These are phyloP conservation scores for Chironomus striatipennis DNA, from an alignment of 1,140 invertebrate genomes.

Conservation along the genomic window DNA sequence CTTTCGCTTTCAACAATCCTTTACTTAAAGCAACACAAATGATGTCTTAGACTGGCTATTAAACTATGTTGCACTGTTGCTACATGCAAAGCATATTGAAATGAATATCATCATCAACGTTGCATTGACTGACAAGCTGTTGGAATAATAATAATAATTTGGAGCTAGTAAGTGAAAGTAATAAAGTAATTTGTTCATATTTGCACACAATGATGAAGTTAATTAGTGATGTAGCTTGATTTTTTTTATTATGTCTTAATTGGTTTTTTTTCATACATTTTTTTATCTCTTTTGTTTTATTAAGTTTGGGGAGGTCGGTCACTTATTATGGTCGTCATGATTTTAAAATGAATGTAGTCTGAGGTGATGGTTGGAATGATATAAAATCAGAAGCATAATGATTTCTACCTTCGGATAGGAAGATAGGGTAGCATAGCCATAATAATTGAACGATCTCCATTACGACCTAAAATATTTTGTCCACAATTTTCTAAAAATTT, in stretches of 20 bases:
- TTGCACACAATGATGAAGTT: neutral
- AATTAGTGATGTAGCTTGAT: neutral
- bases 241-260: too few species aligned
- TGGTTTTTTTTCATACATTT: too few species aligned
- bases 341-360: too few species aligned
- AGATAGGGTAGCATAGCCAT: too few species aligned
- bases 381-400: too few species aligned
- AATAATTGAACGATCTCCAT: too few species aligned
- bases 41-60: neutral
- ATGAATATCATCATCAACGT: neutral
- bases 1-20: neutral
- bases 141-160: neutral
- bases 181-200: conserved; percentile 4
- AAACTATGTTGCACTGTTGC: neutral
- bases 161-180: neutral
- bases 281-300: too few species aligned
- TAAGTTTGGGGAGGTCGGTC: too few species aligned
- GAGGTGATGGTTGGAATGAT: too few species aligned
- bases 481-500: neutral
- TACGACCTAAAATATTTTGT: too few species aligned
- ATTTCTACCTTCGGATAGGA: too few species aligned
- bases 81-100: neutral
- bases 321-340: too few species aligned
- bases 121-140: neutral
- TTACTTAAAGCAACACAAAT: neutral